phyloP scores from a whole-genome alignment of 37 sponge, comb jelly and placozoan species.

The Lycopodina hypogea region DNA sequence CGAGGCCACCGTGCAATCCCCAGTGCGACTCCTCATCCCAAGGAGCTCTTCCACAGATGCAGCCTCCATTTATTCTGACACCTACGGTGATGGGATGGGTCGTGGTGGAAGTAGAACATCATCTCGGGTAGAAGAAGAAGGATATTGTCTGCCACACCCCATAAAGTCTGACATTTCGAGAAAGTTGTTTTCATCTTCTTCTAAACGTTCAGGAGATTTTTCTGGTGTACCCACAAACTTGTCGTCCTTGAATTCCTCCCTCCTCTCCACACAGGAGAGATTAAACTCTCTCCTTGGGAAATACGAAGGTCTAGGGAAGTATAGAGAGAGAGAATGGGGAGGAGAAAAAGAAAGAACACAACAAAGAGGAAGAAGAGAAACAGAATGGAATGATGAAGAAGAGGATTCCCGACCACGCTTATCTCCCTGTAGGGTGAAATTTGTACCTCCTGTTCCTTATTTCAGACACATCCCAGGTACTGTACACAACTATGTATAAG shows the following conservation, averaged over 20 bases:
- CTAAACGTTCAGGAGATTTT: neutral
- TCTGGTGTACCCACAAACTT: neutral
- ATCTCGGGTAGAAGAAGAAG: neutral
- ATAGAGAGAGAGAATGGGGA: neutral
- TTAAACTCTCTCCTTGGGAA: conserved; percentile 19
- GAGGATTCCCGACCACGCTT: neutral
- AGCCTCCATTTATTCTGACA: neutral
- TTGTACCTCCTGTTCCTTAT: conserved; percentile 3
- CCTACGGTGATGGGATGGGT: neutral
- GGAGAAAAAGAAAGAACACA: neutral
- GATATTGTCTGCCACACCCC: neutral
- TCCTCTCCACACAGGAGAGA: conserved; percentile 1
- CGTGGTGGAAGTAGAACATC: neutral
- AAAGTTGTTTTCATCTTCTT: neutral
- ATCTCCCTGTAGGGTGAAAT: conserved; percentile 5
- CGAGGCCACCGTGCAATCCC: conserved; percentile 57
- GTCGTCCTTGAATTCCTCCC: neutral
- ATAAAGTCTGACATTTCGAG: neutral
- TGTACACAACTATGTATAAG: too few relatives aligned
- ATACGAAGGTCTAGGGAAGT: neutral
- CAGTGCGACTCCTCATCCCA: conserved; percentile 32
- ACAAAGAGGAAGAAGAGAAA: too few relatives aligned
- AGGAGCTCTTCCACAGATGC: neutral
- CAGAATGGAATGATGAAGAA: too few relatives aligned
- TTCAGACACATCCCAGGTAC: conserved; percentile 8